Evolutionary conservation across 92 coral and sea anemone genomes (phyloP).

Genomic region (Porites divaricata): DNA sequence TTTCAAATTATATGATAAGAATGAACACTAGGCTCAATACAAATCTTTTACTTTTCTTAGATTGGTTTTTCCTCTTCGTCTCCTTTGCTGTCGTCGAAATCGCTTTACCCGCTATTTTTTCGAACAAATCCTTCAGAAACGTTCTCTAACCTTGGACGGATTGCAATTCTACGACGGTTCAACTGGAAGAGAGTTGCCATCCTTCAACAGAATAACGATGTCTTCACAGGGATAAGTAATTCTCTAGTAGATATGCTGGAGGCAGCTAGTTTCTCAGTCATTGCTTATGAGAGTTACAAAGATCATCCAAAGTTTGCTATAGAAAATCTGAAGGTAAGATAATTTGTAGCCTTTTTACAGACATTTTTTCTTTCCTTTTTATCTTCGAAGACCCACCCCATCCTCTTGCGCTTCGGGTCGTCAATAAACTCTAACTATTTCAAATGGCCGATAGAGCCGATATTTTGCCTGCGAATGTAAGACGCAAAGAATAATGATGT

Average conservation of each 20-base stretch:
- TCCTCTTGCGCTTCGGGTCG: too few species aligned
- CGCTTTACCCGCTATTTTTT: conserved; percentile 64
- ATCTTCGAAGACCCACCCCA: too few species aligned
- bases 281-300: conserved; percentile 74
- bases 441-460: too few species aligned
- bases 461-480: too few species aligned
- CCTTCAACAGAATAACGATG: conserved; percentile 78
- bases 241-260: conserved; percentile 67
- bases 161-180: conserved; percentile 70
- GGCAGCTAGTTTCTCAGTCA: conserved; percentile 55
- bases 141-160: conserved; percentile 71
- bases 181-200: conserved; percentile 79
- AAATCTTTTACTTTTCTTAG: conserved; percentile 3
- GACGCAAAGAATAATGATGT: too few species aligned
- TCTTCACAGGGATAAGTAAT: conserved; percentile 74
- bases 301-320: conserved; percentile 68
- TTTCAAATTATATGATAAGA: too few species aligned
- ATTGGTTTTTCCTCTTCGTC: conserved; percentile 74
- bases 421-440: too few species aligned
- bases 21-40: too few species aligned
- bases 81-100: conserved; percentile 68
- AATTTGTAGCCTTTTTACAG: too few species aligned
- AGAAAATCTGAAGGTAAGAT: conserved; percentile 67
- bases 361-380: too few species aligned
- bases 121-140: conserved; percentile 78